These are phyloP conservation scores for Mugil cephalus DNA, from an alignment of 2,113 vertebrate genomes.

Conservation along the genomic window DNA sequence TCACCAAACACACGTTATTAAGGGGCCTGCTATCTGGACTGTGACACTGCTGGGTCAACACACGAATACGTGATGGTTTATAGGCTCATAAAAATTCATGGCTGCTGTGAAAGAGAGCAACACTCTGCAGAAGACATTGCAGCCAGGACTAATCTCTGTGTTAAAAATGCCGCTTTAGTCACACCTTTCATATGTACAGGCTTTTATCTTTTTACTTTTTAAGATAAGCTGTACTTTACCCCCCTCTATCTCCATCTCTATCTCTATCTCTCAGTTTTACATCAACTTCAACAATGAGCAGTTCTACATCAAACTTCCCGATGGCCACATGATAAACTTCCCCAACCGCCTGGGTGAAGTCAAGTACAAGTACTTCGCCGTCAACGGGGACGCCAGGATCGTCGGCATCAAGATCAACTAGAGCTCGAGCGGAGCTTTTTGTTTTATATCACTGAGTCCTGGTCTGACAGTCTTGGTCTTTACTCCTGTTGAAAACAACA, in stretches of 20 bases:
- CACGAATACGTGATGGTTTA: conserved; percentile 3
- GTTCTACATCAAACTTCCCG: conserved; percentile 82
- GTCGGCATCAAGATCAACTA: conserved; percentile 79
- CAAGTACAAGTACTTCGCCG: conserved; percentile 73
- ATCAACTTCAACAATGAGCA: conserved; percentile 77
- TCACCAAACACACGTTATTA: neutral
- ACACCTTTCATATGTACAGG: neutral
- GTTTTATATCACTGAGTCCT: conserved; percentile 7
- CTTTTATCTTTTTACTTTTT: neutral
- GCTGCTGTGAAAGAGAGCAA: neutral
- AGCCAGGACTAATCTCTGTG: too few species aligned
- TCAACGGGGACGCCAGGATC: conserved; percentile 74
- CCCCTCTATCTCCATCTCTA: neutral
- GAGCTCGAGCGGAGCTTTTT: conserved; percentile 5
- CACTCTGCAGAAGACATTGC: neutral
- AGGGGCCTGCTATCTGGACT: neutral
- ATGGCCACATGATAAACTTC: conserved; percentile 77
- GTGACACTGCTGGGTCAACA: conserved; percentile 15
- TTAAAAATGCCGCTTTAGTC: neutral
- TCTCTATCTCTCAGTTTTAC: conserved; percentile 66
- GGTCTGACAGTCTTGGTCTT: neutral
- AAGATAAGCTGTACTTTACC: neutral
- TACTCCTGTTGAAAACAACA: neutral
- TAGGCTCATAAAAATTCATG: conserved; percentile 30
- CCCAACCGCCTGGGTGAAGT: conserved; percentile 83